Base-by-base conservation (phyloP, 2,797 vertebrate species). In the Sebastiscus albofasciatus region DNA sequence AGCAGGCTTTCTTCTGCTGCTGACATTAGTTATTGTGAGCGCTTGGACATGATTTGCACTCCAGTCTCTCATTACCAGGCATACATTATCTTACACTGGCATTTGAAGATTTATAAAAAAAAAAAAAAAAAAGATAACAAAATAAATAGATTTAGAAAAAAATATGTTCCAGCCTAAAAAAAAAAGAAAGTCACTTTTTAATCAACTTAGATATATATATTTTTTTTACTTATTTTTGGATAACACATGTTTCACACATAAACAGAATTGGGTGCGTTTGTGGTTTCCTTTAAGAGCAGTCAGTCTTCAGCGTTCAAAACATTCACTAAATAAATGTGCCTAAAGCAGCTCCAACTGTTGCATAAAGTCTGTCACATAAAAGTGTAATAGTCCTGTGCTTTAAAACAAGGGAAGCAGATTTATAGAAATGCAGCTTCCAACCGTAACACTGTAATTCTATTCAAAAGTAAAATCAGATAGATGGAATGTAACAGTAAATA, bases 11-110 rank as follows among this genome's bases (percentile, higher is more conserved):
- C 36, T 39, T 90, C 74, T 87, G 91, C 34, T 94, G 93, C 90
- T 90, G 93, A 94, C 95, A 93, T 95, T 90, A 92, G 90, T 92
- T 93, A 85, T 92, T 94, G 94, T 94, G 92, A 94, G 67, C 81
- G 90, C 93, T 39, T 94, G 86, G 92, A 94, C 95, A 90, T 94
- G 93, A 95, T 94, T 94, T 94, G 93, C 94, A 90, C 93, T 93
- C 92, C 89, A 90, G 92, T 82, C 88, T 93, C 93, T 92, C 93
- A 88, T 94, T 95, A 39, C 12, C 36, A 39, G 36, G 36, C 0
- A 39, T 39, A 39, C 36, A 39, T 39, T 39, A 39, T 39, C 36
- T 39, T 39, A 39, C 36, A 39, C 13, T 39, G 36, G 36, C 36
- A 14, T 39, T 39, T 39, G 5, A 14, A 39, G 5, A 39, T 39